phyloP scores from a whole-genome alignment of 2,888 invertebrate genomes.

The Abrostola triplasia region DNA sequence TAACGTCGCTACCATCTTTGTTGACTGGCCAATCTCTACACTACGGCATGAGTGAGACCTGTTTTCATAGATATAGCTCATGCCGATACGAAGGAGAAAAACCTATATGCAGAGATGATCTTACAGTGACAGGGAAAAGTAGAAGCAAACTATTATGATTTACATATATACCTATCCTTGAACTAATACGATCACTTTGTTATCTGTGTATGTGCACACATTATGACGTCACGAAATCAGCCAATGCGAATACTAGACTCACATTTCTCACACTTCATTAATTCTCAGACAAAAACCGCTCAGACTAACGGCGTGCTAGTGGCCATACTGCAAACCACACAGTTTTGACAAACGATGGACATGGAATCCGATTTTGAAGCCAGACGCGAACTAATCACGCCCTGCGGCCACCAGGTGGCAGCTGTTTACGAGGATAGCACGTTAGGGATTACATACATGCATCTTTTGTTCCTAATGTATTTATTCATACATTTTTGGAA shows the following conservation, averaged over 20 bases:
- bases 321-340: conserved; percentile 18
- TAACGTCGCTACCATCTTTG: too few relatives aligned
- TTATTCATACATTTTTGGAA: too few relatives aligned
- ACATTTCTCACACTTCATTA: neutral
- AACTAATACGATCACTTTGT: too few relatives aligned
- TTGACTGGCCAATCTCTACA: too few relatives aligned
- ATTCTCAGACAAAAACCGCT: conserved; percentile 4
- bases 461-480: neutral
- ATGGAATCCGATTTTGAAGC: conserved; percentile 42
- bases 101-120: too few relatives aligned
- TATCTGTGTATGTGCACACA: too few relatives aligned
- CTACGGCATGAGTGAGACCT: too few relatives aligned
- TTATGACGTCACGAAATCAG: neutral
- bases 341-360: conserved; percentile 38
- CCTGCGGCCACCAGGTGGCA: conserved; percentile 44
- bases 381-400: conserved; percentile 45
- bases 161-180: too few relatives aligned
- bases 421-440: conserved; percentile 30
- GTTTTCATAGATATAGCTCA: too few relatives aligned
- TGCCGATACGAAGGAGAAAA: too few relatives aligned
- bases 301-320: conserved; percentile 3
- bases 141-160: too few relatives aligned
- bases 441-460: conserved; percentile 19
- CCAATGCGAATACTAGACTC: neutral
- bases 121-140: too few relatives aligned